These are phyloP conservation scores for Eunapius fragilis DNA, from an alignment of 37 sponge, comb jelly and placozoan species.

Conservation along the genomic window DNA sequence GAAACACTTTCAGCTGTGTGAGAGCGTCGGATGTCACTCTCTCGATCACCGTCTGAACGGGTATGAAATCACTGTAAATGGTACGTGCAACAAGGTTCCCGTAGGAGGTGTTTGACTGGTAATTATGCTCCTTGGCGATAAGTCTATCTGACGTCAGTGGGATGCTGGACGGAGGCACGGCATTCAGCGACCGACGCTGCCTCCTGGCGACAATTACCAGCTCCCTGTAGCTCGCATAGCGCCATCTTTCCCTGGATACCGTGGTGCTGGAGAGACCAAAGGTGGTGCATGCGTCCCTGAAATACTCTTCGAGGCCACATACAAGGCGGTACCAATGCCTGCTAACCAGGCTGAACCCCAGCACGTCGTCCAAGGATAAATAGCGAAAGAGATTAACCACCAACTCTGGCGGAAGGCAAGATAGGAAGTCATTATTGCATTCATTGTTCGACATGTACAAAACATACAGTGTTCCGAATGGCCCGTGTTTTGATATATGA, in stretches of 20 bases:
- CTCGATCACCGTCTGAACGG: slow-evolving; percentile 13
- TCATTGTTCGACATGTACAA: no score
- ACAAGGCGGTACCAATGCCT: slow-evolving; percentile 19
- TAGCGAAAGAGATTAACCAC: slow-evolving; percentile 18
- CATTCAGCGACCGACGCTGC: not conserved
- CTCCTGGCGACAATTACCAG: not conserved
- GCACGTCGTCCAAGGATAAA: slow-evolving; percentile 18
- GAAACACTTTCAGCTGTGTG: not conserved
- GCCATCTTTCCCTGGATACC: not conserved
- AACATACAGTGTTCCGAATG: no score
- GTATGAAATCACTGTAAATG: slow-evolving; percentile 45
- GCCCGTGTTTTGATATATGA: no score
- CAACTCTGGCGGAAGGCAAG: slow-evolving; percentile 48
- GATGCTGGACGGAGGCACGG: not conserved
- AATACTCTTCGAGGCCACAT: slow-evolving; percentile 36
- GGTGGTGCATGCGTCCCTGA: slow-evolving; percentile 13
- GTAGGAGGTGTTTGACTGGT: slow-evolving; percentile 18
- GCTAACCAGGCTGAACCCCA: slow-evolving; percentile 25
- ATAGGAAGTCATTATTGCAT: slow-evolving; percentile 20
- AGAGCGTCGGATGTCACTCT: not conserved
- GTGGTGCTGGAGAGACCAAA: slow-evolving; percentile 26
- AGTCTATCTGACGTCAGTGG: not conserved
- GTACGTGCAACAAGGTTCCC: slow-evolving; percentile 20
- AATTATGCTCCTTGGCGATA: slow-evolving; percentile 6
- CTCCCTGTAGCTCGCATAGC: slow-evolving; percentile 4